A percentile compares a stretch with the other conserved stretches of the same genome.
Conservation (phyloP, 2,888 invertebrate species). For the Amiota minor region DNA sequence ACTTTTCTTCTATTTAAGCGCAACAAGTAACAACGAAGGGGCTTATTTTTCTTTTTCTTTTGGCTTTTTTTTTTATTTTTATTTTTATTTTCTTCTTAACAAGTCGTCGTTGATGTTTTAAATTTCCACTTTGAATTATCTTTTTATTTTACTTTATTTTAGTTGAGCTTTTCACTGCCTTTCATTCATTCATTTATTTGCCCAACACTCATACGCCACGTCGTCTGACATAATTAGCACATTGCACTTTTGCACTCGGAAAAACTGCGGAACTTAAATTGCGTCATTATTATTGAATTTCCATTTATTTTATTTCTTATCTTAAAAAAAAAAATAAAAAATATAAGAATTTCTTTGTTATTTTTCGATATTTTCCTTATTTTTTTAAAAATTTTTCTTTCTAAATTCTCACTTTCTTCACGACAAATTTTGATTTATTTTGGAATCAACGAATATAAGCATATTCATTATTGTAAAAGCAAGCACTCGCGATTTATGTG, state of each 20-base stretch:
- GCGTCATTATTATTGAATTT: neutral
- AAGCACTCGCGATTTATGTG: neutral
- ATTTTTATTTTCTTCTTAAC: constrained; percentile 38
- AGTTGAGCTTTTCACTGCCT: constrained; percentile 16
- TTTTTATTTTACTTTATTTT: constrained; percentile 25
- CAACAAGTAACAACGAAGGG: constrained; percentile 18
- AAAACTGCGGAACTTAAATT: neutral
- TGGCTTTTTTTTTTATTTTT: no score
- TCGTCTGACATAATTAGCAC: constrained; percentile 63
- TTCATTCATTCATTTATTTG: constrained; percentile 26
- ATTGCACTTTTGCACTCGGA: constrained; percentile 56
- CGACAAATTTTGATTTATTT: neutral
- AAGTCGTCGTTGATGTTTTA: constrained; percentile 43
- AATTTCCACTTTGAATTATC: constrained; percentile 3
- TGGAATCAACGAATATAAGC: neutral
- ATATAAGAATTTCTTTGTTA: neutral
- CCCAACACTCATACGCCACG: constrained; percentile 56
- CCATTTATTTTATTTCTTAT: neutral
- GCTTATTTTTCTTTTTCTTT: neutral
- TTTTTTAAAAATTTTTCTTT: neutral
- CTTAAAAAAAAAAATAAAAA: neutral
- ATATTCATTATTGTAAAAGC: neutral
- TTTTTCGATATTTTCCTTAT: neutral
- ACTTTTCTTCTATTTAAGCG: constrained; percentile 14
- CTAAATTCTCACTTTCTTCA: neutral